These are phyloP conservation scores for Gadopsis marmoratus DNA, from an alignment of 2,797 vertebrate genomes.

Conservation along the genomic window DNA sequence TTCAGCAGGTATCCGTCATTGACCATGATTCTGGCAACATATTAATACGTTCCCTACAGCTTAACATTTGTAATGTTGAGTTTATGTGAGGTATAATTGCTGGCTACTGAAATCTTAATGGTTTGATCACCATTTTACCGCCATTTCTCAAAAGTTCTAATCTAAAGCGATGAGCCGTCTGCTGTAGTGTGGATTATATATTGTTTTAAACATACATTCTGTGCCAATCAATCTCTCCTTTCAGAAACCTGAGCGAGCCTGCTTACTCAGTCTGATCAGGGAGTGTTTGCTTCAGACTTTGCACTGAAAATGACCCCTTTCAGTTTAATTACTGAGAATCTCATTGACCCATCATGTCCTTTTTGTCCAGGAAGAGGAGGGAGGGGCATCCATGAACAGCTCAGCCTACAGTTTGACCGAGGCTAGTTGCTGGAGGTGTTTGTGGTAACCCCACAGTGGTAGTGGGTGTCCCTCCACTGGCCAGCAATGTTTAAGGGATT, in stretches of 20 bases:
- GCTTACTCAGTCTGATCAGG: conserved; percentile 18
- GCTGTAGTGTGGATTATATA: conserved; percentile 33
- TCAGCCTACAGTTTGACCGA: conserved; percentile 82
- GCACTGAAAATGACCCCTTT: conserved; percentile 77
- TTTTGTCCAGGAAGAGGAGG: conserved; percentile 57
- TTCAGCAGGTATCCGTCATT: conserved; percentile 72
- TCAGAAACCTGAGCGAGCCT: conserved; percentile 32
- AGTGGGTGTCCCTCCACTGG: conserved; percentile 86
- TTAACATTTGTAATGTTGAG: conserved; percentile 71
- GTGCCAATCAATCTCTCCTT: conserved; percentile 28
- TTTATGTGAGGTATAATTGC: conserved; percentile 68
- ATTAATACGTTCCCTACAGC: conserved; percentile 70
- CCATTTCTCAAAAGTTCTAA: conserved; percentile 65
- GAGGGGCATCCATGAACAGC: conserved; percentile 71
- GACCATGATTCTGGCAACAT: conserved; percentile 71
- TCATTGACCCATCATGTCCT: conserved; percentile 69
- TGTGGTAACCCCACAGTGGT: conserved; percentile 45
- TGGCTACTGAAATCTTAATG: conserved; percentile 70
- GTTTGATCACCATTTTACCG: conserved; percentile 49
- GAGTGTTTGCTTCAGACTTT: conserved; percentile 48
- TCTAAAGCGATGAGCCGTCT: conserved; percentile 31
- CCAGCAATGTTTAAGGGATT: conserved; percentile 86
- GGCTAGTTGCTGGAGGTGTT: conserved; percentile 82
- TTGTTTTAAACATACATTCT: conserved; percentile 54
- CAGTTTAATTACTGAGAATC: conserved; percentile 78